Conservation (phyloP, 2,888 invertebrate species). For the Dolichopus griseipennis region DNA sequence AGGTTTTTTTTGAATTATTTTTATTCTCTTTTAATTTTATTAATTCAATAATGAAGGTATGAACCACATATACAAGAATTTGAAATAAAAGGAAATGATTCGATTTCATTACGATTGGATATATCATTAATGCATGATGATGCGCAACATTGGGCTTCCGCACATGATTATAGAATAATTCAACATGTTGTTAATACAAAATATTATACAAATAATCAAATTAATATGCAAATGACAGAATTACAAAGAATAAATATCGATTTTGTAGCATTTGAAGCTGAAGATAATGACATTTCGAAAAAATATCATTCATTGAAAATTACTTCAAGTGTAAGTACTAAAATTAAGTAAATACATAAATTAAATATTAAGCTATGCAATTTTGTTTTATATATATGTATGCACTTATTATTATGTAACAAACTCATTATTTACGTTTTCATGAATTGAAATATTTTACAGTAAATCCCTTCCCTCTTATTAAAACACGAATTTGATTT, state of each 20-base stretch:
- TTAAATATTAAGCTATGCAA: too few relatives aligned
- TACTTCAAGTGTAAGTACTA: conserved; percentile 55
- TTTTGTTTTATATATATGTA: too few relatives aligned
- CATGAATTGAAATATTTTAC: too few relatives aligned
- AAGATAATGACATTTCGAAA: conserved; percentile 57
- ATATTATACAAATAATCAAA: conserved; percentile 57
- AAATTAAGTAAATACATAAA: too few relatives aligned
- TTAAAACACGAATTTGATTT: too few relatives aligned
- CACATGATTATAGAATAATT: conserved; percentile 64
- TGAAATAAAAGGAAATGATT: conserved; percentile 46
- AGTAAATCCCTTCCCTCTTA: too few relatives aligned
- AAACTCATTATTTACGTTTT: too few relatives aligned
- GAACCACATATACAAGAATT: conserved; percentile 36
- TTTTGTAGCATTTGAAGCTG: conserved; percentile 57
- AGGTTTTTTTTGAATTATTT: conserved; percentile 22
- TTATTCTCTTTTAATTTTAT: background rate
- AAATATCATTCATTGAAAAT: conserved; percentile 63
- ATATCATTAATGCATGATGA: conserved; percentile 74
- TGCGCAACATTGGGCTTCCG: conserved; percentile 73
- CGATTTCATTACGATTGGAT: conserved; percentile 56
- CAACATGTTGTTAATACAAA: conserved; percentile 57
- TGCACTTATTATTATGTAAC: too few relatives aligned
- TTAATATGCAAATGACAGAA: conserved; percentile 55
- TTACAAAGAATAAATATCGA: conserved; percentile 59
- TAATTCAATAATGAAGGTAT: conserved; percentile 21